Evolutionary conservation across 2,888 invertebrate genomes (phyloP).

Genomic region (Meghimatium bilineatum): DNA sequence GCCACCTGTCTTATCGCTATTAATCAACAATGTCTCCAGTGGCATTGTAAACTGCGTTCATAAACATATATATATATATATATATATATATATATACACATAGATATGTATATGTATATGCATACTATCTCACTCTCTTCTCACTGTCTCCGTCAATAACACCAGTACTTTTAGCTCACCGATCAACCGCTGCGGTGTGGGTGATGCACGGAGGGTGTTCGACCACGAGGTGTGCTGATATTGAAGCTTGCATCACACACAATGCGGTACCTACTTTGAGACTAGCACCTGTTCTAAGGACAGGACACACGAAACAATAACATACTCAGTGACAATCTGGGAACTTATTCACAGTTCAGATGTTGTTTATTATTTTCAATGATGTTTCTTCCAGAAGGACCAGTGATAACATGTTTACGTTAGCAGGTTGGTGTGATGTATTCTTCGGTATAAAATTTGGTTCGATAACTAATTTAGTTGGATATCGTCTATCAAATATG

Average conservation of each 20-base stretch:
- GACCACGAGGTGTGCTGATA: constrained; percentile 13
- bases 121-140: no score
- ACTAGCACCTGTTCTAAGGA: constrained; percentile 6
- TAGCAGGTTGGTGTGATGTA: not conserved
- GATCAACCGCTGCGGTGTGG: constrained; percentile 2
- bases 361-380: not conserved
- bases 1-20: no score
- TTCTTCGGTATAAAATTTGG: not conserved
- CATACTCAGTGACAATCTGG: not conserved
- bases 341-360: not conserved
- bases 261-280: not conserved
- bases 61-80: no score
- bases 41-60: no score
- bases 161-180: not conserved
- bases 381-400: no score
- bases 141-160: constrained; percentile 11
- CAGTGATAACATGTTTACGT: not conserved
- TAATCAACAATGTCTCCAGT: no score
- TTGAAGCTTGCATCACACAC: constrained; percentile 1
- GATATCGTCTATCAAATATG: not conserved
- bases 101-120: no score
- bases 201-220: constrained; percentile 2
- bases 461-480: not conserved
- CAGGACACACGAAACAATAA: not conserved
- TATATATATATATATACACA: no score